Conservation (phyloP, 2,888 invertebrate species). For the Sturmia bella region DNA sequence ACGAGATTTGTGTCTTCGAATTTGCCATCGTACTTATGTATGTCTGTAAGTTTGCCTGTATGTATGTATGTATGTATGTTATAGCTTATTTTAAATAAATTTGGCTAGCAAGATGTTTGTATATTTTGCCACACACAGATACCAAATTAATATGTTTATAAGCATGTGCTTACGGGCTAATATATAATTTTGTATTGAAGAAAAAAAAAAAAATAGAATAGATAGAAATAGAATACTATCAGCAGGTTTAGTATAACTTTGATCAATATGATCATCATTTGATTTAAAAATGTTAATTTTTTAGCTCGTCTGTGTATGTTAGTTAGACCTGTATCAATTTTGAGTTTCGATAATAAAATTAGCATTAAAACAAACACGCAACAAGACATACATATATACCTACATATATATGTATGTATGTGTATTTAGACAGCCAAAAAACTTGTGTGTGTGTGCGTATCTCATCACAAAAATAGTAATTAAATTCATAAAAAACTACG, state of each 20-base stretch:
- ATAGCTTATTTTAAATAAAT: slow-evolving; percentile 32
- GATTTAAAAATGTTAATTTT: slow-evolving; percentile 15
- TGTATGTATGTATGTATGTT: too few relatives aligned
- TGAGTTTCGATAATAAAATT: neutral
- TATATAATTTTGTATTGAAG: too few relatives aligned
- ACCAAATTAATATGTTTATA: neutral
- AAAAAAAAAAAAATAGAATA: slow-evolving; percentile 16
- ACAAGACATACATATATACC: too few relatives aligned
- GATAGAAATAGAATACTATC: slow-evolving; percentile 30
- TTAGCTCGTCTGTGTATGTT: neutral
- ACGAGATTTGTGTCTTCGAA: slow-evolving; percentile 65
- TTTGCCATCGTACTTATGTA: slow-evolving; percentile 36
- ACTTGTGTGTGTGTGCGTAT: too few relatives aligned
- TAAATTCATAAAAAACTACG: neutral
- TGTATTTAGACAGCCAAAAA: too few relatives aligned
- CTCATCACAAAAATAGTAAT: too few relatives aligned
- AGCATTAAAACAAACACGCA: neutral
- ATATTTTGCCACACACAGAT: slow-evolving; percentile 4
- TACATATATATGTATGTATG: too few relatives aligned
- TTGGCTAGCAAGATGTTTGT: slow-evolving; percentile 20
- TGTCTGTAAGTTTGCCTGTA: too few relatives aligned
- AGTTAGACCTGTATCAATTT: slow-evolving; percentile 4
- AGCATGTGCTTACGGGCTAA: neutral
- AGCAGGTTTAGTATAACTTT: slow-evolving; percentile 5
- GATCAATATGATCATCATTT: slow-evolving; percentile 20